A percentile compares a stretch with the other conserved stretches of the same genome.
phyloP scores from a whole-genome alignment of 2,113 vertebrate species.

The Nycticorax nycticorax region DNA sequence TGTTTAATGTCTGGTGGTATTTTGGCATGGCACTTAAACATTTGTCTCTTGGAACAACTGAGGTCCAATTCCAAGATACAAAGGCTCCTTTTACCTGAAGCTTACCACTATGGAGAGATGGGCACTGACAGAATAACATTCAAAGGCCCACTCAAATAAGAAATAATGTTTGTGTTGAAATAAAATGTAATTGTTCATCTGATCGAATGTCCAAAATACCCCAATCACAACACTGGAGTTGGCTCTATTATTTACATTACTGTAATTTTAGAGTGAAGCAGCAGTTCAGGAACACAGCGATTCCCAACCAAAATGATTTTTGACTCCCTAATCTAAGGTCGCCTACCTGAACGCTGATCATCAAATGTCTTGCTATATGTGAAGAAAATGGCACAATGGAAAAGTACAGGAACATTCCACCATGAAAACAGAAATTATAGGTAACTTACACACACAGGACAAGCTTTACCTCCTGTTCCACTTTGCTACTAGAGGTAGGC shows the following conservation, averaged over 20 bases:
- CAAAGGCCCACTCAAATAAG: not conserved
- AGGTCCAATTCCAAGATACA: not conserved
- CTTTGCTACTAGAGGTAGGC: not conserved
- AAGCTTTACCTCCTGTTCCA: not conserved
- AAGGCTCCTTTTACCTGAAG: not conserved
- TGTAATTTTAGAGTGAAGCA: not conserved
- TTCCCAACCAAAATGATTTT: not conserved
- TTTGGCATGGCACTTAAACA: not conserved
- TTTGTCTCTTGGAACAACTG: not conserved
- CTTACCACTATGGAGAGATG: not conserved
- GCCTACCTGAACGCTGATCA: not conserved
- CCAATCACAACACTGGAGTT: not conserved
- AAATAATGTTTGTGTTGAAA: not conserved
- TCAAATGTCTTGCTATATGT: not conserved
- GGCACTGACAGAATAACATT: not conserved
- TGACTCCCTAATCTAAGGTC: not conserved
- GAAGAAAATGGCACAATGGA: not conserved
- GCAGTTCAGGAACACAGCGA: not conserved
- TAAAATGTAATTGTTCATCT: not conserved
- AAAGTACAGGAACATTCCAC: not conserved
- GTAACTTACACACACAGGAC: not conserved
- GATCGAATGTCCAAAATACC: not conserved
- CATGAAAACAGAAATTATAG: not conserved
- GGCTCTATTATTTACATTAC: not conserved
- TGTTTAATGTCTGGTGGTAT: not conserved